Percentiles rank a stretch among this genome's conserved stretches.
Conservation (phyloP, 2,797 vertebrate species). For the Pantherophis vulpinus region DNA sequence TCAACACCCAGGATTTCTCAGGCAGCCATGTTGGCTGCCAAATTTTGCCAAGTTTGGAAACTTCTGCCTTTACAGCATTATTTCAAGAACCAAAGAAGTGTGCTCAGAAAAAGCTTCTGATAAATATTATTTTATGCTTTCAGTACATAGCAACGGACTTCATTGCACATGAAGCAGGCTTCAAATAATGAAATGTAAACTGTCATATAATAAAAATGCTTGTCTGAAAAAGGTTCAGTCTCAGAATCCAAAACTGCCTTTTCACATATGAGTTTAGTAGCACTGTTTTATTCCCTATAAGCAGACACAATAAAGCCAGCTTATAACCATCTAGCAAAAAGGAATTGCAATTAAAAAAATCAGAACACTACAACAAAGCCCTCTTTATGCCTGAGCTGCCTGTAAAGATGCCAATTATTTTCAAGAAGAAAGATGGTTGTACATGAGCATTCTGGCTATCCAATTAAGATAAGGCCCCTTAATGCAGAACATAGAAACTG, state of each 20-base stretch:
- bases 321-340: neutral
- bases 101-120: neutral
- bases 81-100: neutral
- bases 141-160: neutral
- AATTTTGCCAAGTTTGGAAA: neutral
- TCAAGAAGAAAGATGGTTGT: neutral
- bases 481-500: neutral
- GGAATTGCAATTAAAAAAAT: constrained; percentile 13
- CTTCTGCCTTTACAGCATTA: neutral
- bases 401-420: constrained; percentile 17
- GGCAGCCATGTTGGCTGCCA: neutral
- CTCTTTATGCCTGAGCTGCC: neutral
- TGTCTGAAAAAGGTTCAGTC: neutral
- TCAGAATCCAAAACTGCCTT: neutral
- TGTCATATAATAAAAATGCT: neutral
- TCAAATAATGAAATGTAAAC: neutral
- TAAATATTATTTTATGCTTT: neutral
- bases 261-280: neutral
- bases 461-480: constrained; percentile 12
- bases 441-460: neutral
- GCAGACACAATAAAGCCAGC: neutral
- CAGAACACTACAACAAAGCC: neutral
- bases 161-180: neutral
- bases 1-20: neutral
- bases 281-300: neutral